Conservation (phyloP, 30 jellyfish, hydroid and myxozoan species). For the Hydra vulgaris region DNA sequence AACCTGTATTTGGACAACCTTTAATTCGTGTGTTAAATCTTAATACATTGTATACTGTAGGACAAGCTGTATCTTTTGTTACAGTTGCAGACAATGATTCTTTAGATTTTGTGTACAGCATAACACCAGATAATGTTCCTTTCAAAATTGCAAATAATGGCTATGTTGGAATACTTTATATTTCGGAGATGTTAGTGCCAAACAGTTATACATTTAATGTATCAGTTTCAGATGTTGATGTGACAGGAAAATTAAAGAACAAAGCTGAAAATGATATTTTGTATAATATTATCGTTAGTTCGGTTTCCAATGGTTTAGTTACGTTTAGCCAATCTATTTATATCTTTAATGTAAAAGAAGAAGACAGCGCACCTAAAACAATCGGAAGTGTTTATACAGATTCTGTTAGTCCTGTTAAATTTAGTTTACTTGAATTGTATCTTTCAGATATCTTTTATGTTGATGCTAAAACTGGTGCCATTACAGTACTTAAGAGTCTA, state of each 20-base stretch:
- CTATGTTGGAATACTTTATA: constrained; percentile 7
- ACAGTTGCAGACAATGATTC: constrained; percentile 12
- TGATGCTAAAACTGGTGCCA: constrained; percentile 41
- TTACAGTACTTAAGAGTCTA: constrained; percentile 29
- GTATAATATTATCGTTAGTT: not conserved
- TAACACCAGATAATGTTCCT: constrained; percentile 3
- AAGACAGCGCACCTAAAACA: not conserved
- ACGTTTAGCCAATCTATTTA: not conserved
- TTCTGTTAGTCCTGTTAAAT: not conserved
- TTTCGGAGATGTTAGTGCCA: not conserved
- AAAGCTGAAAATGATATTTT: not conserved
- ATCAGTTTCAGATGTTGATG: not conserved
- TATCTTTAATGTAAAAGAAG: not conserved
- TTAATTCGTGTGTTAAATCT: constrained; percentile 23
- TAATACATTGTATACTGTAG: constrained; percentile 15
- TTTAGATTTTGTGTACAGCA: not conserved
- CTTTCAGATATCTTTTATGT: constrained; percentile 19
- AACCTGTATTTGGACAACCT: constrained; percentile 50
- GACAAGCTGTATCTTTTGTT: constrained; percentile 20
- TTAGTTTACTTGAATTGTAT: not conserved
- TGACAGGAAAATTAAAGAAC: not conserved
- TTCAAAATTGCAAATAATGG: constrained; percentile 4
- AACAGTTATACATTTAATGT: not conserved
- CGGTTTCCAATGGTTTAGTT: not conserved
- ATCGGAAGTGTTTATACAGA: not conserved